Conservation (phyloP, 2,888 invertebrate genomes). For the Philhelius pedissequus region DNA sequence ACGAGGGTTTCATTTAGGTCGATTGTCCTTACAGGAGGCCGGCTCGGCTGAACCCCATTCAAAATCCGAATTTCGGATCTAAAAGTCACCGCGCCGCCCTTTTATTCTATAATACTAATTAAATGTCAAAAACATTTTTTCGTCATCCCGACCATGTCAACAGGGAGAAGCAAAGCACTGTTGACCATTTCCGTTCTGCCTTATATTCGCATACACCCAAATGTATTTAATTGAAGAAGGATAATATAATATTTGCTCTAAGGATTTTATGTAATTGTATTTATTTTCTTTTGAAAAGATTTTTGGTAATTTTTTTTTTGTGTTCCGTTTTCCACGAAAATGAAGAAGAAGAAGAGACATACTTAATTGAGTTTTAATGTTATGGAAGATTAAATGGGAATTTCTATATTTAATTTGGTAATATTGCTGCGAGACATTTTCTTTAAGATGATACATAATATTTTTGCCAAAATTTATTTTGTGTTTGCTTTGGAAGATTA, state of each 20-base stretch:
- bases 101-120: constrained; percentile 48
- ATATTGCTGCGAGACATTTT: constrained; percentile 25
- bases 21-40: background rate
- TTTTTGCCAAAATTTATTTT: background rate
- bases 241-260: constrained; percentile 53
- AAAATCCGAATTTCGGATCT: background rate
- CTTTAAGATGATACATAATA: constrained; percentile 13
- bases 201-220: constrained; percentile 5
- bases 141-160: background rate
- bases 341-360: background rate
- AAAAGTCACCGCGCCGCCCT: background rate
- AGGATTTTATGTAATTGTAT: constrained; percentile 54
- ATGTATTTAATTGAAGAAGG: constrained; percentile 51
- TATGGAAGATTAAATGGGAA: constrained; percentile 49
- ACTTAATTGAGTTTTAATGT: constrained; percentile 55
- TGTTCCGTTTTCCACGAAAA: background rate
- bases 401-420: constrained; percentile 19
- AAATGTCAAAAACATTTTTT: constrained; percentile 53
- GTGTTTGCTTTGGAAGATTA: background rate
- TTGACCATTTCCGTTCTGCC: constrained; percentile 2
- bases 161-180: background rate
- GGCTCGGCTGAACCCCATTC: background rate
- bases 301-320: background rate
- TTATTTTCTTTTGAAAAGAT: constrained; percentile 22
- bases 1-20: background rate